Evolutionary conservation across 1,140 invertebrate species (phyloP).

Genomic region (Drosophila watanabei): DNA sequence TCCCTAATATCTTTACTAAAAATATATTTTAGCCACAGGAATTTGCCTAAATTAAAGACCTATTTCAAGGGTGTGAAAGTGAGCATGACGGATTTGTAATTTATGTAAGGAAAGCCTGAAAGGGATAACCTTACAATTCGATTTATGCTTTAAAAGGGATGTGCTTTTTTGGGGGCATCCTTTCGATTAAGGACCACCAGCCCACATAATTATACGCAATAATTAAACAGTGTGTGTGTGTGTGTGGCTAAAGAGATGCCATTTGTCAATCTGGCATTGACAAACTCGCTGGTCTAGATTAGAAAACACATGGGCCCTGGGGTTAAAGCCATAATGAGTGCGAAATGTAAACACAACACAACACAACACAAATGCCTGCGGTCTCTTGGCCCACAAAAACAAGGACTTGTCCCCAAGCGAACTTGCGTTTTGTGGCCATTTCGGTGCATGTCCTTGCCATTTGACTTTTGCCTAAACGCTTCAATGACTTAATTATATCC

Average conservation of each 20-base stretch:
- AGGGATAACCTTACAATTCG: slow-evolving; percentile 16
- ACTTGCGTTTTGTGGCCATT: slow-evolving; percentile 34
- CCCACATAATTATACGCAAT: slow-evolving; percentile 38
- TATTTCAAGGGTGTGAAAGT: neutral
- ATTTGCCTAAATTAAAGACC: slow-evolving; percentile 13
- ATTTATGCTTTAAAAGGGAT: slow-evolving; percentile 27
- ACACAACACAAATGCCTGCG: slow-evolving; percentile 39
- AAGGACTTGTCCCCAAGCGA: slow-evolving; percentile 43
- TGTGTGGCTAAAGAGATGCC: slow-evolving; percentile 35
- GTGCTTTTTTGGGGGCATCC: neutral
- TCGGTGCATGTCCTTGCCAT: slow-evolving; percentile 23
- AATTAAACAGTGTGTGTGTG: slow-evolving; percentile 31
- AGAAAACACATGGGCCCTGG: slow-evolving; percentile 17
- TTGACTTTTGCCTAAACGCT: slow-evolving; percentile 59
- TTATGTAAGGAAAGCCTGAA: neutral
- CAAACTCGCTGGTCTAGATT: slow-evolving; percentile 44
- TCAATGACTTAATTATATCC: slow-evolving; percentile 76
- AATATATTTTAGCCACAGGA: neutral
- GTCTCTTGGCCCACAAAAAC: slow-evolving; percentile 19
- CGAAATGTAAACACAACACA: slow-evolving; percentile 52
- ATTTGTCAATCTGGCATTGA: slow-evolving; percentile 63
- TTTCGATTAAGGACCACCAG: neutral
- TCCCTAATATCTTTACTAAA: neutral
- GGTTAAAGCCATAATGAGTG: slow-evolving; percentile 36
- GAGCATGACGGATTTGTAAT: slow-evolving; percentile 5